Evolutionary conservation across 2,113 vertebrate genomes (phyloP), one percentile per base, ranked within the genome.

Genomic region (Neolamprologus sp.): DNA sequence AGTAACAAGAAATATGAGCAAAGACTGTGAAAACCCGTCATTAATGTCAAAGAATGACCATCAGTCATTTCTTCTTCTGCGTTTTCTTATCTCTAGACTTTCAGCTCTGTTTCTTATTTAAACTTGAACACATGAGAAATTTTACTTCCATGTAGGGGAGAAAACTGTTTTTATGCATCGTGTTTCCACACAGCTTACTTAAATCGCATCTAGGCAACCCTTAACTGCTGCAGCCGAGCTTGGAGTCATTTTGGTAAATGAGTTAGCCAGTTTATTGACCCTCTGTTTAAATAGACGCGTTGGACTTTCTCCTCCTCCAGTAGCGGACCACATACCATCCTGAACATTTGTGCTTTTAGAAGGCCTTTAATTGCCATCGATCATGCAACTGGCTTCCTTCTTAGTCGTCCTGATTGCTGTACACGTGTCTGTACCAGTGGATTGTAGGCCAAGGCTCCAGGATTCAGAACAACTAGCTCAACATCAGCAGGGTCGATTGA

Each of bases 221-320:
- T 30, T 49, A 88, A 58, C 57, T 23, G 49, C 5, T 16, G 63
- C 87, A 87, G 82, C 5, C 28, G n/a, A 80, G 80, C 84, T 85
- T 6, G n/a, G 80, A 63, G 90, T 92, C 73, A 58, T 83, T 91
- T 91, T 65, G 91, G 94, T 94, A 90, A 95, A 96, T 96, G 89
- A 95, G 92, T 95, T 86, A 94, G 91, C 94, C 54, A n/a, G 87
- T 92, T 94, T 87, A 95, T 94, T 30, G 92, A 94, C 92, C 92
- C 80, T n/a, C 65, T 94, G 92, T 94, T 94, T 94, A 95, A 94
- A 95, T 92, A 96, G 90, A 88, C 80, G 79, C 13, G 93, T 57
- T 96, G 95, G 95, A 96, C 94, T 95, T 95, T 95, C 94, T 95
- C 94, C 95, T 93, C 87, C 84, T 92, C 78, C 86, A 94, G 85